phyloP scores from a whole-genome alignment of 2,888 invertebrate genomes.

The Yponomeuta plumbellus region DNA sequence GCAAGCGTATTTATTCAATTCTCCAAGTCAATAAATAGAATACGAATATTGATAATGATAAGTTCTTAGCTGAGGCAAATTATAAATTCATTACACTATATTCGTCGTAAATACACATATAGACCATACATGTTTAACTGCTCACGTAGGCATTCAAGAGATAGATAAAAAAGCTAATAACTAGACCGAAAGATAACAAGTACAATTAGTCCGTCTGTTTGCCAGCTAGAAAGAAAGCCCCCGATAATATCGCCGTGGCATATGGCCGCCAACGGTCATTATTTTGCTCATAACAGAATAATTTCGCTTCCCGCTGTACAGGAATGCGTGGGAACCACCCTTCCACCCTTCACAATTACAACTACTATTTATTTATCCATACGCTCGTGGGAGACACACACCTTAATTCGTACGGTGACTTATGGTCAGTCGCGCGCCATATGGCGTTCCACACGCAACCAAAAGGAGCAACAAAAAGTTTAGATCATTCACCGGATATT shows the following conservation, averaged over 20 bases:
- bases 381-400: constrained; percentile 30
- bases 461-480: constrained; percentile 7
- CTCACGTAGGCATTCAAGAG: not conserved
- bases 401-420: constrained; percentile 58
- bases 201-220: not conserved
- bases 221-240: not conserved
- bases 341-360: constrained; percentile 55
- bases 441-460: constrained; percentile 33
- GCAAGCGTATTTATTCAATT: too few species aligned
- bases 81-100: not conserved
- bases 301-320: constrained; percentile 30
- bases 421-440: constrained; percentile 58
- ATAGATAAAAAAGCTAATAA: constrained; percentile 1
- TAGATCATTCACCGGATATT: not conserved
- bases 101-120: not conserved
- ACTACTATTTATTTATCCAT: constrained; percentile 39
- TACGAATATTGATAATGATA: too few species aligned
- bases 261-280: constrained; percentile 15
- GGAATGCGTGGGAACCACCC: constrained; percentile 66
- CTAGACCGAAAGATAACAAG: not conserved
- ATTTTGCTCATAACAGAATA: constrained; percentile 10
- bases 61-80: too few species aligned
- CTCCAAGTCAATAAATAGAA: too few species aligned
- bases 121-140: not conserved
- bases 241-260: constrained; percentile 12